Percentiles rank a stretch among this genome's conserved stretches.
phyloP scores from a whole-genome alignment of 1,140 invertebrate species.

The Manduca sexta region DNA sequence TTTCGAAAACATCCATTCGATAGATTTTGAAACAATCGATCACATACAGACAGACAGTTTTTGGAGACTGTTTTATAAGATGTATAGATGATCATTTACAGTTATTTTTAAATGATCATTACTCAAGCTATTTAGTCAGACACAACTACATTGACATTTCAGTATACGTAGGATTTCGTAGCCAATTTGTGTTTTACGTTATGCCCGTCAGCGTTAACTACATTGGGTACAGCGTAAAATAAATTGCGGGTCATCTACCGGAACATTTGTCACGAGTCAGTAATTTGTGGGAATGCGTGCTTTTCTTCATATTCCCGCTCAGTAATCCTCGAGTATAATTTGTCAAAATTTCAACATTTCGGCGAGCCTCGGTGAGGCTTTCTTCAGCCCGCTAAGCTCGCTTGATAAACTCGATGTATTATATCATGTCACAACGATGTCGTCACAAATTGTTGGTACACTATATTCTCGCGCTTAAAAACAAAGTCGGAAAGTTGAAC shows the following conservation, averaged over 20 bases:
- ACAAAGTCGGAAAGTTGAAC: too few relatives aligned
- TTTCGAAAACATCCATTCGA: too few relatives aligned
- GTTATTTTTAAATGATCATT: too few relatives aligned
- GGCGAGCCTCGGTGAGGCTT: slow-evolving; percentile 12
- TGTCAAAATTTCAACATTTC: slow-evolving; percentile 43
- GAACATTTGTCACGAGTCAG: slow-evolving; percentile 39
- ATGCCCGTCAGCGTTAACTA: slow-evolving; percentile 24
- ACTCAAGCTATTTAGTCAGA: too few relatives aligned
- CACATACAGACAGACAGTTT: too few relatives aligned
- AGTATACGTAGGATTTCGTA: too few relatives aligned
- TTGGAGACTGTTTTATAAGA: too few relatives aligned
- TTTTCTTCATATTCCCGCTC: slow-evolving; percentile 43
- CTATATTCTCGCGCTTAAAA: background rate
- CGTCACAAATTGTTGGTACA: slow-evolving; percentile 1
- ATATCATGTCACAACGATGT: slow-evolving; percentile 22
- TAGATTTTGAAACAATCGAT: too few relatives aligned
- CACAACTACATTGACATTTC: too few relatives aligned
- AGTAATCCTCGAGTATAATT: slow-evolving; percentile 41
- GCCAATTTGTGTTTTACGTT: slow-evolving; percentile 1
- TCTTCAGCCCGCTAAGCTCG: slow-evolving; percentile 17
- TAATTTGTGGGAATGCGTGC: slow-evolving; percentile 43
- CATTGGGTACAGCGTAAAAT: slow-evolving; percentile 26
- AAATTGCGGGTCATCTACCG: slow-evolving; percentile 39
- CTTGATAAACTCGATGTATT: slow-evolving; percentile 34
- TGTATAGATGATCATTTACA: too few relatives aligned